Conservation (phyloP, 2,888 invertebrate genomes). For the Drosophila neonasuta region DNA sequence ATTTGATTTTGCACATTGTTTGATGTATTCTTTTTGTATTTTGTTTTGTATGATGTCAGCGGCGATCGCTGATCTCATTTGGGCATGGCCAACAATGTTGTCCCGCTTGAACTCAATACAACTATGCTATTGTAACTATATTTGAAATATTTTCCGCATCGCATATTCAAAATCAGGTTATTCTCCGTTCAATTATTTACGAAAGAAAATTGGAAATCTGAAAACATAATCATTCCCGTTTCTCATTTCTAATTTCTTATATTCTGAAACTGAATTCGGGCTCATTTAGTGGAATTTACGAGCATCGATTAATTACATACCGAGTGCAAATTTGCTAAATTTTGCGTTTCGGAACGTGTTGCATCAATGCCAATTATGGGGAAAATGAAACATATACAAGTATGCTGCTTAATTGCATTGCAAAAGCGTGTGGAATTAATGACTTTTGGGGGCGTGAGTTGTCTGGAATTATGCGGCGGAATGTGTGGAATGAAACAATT, state of each 20-base stretch:
- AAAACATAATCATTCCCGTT: no score
- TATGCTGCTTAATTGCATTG: slow-evolving; percentile 1
- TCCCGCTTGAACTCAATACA: slow-evolving; percentile 1
- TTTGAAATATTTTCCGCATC: slow-evolving; percentile 5
- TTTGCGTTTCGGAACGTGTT: slow-evolving; percentile 26
- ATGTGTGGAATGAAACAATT: background rate
- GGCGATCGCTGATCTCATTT: slow-evolving; percentile 52
- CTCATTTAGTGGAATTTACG: slow-evolving; percentile 10
- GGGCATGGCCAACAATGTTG: slow-evolving; percentile 21
- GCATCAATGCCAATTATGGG: slow-evolving; percentile 17
- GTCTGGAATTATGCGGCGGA: background rate
- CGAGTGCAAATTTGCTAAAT: slow-evolving; percentile 7
- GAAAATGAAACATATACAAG: background rate
- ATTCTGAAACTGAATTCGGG: background rate
- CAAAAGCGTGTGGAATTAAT: background rate
- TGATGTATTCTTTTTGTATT: slow-evolving; percentile 8
- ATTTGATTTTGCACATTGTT: slow-evolving; percentile 8
- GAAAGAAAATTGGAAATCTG: background rate
- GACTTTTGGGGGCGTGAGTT: background rate
- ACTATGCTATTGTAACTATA: slow-evolving; percentile 4
- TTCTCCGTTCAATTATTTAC: background rate
- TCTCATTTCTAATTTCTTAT: background rate
- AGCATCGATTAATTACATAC: slow-evolving; percentile 17
- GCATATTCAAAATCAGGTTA: slow-evolving; percentile 5
- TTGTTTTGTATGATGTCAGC: slow-evolving; percentile 35